A percentile compares a stretch with the other conserved stretches of the same genome.
Conservation (phyloP, 2,797 vertebrate genomes). For the Sebastes reedi region DNA sequence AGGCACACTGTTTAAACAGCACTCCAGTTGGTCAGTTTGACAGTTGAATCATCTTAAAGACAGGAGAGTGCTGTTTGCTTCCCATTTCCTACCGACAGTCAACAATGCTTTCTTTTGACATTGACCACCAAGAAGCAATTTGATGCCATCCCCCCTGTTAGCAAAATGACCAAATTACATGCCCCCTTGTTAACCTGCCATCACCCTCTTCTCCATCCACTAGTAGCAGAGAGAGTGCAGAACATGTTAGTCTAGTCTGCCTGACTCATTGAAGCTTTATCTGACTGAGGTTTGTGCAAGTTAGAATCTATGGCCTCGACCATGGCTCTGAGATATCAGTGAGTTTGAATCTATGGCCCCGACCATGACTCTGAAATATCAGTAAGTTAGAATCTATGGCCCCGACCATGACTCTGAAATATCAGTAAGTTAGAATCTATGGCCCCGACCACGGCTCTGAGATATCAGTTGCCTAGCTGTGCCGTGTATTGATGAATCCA, state of each 20-base stretch:
- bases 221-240: background rate
- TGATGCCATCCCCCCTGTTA: background rate
- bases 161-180: background rate
- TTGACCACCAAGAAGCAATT: background rate
- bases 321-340: too few relatives aligned
- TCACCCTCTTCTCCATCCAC: too few relatives aligned
- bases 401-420: too few relatives aligned
- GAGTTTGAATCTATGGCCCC: too few relatives aligned
- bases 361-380: too few relatives aligned
- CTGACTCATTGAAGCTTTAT: background rate
- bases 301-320: background rate
- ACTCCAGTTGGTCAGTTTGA: background rate
- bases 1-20: background rate
- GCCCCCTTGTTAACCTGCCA: background rate
- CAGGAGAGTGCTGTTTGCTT: background rate
- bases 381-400: too few relatives aligned
- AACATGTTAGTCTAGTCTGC: background rate
- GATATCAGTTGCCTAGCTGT: too few relatives aligned
- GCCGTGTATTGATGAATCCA: too few relatives aligned
- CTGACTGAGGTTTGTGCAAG: background rate
- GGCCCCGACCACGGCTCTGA: too few relatives aligned
- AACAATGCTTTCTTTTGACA: background rate
- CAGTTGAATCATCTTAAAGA: background rate
- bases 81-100: background rate
- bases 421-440: too few relatives aligned